A percentile compares a stretch with the other conserved stretches of the same genome.
Conservation (phyloP, 2,113 vertebrate species). For the Oreocharis arfaki region DNA sequence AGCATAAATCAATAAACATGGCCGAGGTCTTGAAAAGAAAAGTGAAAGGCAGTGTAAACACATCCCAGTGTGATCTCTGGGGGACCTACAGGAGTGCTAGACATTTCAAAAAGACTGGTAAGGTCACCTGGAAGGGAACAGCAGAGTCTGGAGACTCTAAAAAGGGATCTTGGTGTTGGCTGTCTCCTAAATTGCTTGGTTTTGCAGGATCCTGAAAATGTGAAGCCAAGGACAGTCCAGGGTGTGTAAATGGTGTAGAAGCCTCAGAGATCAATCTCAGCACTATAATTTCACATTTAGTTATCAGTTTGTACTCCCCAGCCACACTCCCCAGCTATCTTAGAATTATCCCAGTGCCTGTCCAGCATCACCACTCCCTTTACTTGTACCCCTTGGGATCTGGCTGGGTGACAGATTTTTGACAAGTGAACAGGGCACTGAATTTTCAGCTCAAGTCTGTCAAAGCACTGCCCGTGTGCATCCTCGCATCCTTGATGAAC, state of each 20-base stretch:
- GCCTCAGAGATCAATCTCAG: neutral
- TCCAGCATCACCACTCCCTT: neutral
- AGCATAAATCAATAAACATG: conserved; percentile 37
- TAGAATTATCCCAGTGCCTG: neutral
- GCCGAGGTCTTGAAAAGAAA: conserved; percentile 25
- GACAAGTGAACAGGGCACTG: neutral
- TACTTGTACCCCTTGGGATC: neutral
- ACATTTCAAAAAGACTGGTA: neutral
- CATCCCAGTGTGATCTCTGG: neutral
- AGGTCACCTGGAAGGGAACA: neutral
- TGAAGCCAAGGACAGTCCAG: neutral
- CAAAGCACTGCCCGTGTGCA: neutral
- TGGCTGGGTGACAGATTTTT: neutral
- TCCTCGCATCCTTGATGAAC: neutral
- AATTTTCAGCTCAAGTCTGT: neutral
- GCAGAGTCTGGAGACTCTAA: neutral
- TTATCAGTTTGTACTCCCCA: neutral
- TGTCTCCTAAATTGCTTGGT: neutral
- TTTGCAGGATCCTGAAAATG: neutral
- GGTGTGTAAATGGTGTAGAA: neutral
- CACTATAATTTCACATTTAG: neutral
- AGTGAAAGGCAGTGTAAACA: conserved; percentile 32
- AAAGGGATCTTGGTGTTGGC: neutral
- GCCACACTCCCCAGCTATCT: neutral
- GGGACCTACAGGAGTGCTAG: neutral